Conservation (phyloP, 2,888 invertebrate genomes). For the Caenorhabditis parvicauda region DNA sequence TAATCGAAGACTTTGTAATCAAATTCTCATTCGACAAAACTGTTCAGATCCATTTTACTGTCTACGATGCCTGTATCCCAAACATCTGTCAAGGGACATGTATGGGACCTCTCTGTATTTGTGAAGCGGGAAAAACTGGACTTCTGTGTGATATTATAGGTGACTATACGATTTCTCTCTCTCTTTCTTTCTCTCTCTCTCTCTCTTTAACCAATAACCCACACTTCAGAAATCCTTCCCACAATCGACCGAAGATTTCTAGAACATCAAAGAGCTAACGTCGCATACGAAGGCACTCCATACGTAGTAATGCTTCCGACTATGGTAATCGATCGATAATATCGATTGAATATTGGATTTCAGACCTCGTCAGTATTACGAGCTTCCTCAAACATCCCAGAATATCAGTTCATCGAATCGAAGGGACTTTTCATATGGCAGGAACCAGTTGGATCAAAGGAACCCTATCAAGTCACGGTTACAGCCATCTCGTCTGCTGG, state of each 20-base stretch:
- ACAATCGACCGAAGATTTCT: constrained; percentile 30
- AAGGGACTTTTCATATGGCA: constrained; percentile 39
- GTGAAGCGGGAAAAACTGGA: constrained; percentile 40
- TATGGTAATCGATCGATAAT: too few species aligned
- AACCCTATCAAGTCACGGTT: constrained; percentile 40
- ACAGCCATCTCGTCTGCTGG: constrained; percentile 34
- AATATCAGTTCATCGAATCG: constrained; percentile 33
- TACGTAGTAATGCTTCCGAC: constrained; percentile 47
- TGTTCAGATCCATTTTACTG: constrained; percentile 47
- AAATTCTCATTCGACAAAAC: too few species aligned
- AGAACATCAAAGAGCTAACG: constrained; percentile 35
- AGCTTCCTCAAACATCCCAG: constrained; percentile 35
- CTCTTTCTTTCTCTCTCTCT: too few species aligned
- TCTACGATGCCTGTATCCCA: constrained; percentile 40
- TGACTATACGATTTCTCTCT: too few species aligned
- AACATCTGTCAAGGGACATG: constrained; percentile 45
- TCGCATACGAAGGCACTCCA: constrained; percentile 41
- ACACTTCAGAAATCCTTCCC: constrained; percentile 21
- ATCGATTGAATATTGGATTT: too few species aligned
- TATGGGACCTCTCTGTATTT: constrained; percentile 51
- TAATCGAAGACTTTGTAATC: too few species aligned
- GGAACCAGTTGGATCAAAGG: constrained; percentile 36
- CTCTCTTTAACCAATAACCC: too few species aligned
- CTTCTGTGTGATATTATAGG: constrained; percentile 32
- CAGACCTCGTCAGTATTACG: constrained; percentile 22